These are phyloP conservation scores for Passerina amoena DNA, from an alignment of 2,113 vertebrate genomes.

Conservation along the genomic window DNA sequence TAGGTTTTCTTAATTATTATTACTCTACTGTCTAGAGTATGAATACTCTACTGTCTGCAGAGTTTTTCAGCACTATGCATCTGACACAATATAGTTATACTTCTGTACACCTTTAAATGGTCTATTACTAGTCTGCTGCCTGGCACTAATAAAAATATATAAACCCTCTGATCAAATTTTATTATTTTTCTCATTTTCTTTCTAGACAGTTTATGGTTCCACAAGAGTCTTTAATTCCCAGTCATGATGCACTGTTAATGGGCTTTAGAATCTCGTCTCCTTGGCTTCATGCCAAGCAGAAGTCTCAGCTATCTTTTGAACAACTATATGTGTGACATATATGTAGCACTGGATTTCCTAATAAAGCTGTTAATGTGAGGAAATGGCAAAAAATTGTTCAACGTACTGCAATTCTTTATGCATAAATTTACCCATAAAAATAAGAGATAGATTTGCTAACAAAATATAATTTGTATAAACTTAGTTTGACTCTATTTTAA, in stretches of 20 bases:
- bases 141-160: constrained; percentile 54
- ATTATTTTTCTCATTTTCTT: constrained; percentile 55
- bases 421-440: neutral
- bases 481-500: neutral
- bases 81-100: neutral
- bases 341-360: neutral
- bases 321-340: neutral
- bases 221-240: constrained; percentile 47
- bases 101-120: neutral
- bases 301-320: constrained; percentile 42
- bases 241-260: constrained; percentile 18
- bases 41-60: neutral
- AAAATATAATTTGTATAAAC: neutral
- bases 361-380: neutral
- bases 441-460: neutral
- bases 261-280: constrained; percentile 34
- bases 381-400: neutral
- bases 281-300: constrained; percentile 49
- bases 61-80: neutral
- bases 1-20: neutral
- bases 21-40: neutral
- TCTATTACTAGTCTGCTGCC: constrained; percentile 41
- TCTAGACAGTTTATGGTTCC: constrained; percentile 40
- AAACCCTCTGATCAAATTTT: constrained; percentile 40
- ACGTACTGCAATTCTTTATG: neutral